Evolutionary conservation across 92 coral and sea anemone species (phyloP).

Genomic region (Porites lobata): DNA sequence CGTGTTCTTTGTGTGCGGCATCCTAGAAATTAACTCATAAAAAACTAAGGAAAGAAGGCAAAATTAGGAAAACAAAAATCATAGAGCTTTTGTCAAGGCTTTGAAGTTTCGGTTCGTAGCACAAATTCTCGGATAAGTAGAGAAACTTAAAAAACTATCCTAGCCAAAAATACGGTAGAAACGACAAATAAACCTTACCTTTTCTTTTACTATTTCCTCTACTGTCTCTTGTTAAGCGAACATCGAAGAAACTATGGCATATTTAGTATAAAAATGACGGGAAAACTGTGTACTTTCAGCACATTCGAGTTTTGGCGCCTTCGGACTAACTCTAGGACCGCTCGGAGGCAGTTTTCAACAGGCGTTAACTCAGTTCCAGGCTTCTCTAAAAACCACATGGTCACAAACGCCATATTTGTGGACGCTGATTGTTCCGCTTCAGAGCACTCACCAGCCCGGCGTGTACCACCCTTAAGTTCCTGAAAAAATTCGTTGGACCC

Average conservation of each 20-base stretch:
- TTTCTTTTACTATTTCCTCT: constrained; percentile 29
- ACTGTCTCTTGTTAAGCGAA: constrained; percentile 4
- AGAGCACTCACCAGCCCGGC: constrained; percentile 19
- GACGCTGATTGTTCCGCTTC: neutral
- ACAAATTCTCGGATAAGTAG: constrained; percentile 16
- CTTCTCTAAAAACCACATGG: constrained; percentile 8
- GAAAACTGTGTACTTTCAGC: constrained; percentile 21
- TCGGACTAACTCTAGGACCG: constrained; percentile 29
- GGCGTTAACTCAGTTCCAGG: constrained; percentile 32
- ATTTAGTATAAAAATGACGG: constrained; percentile 37
- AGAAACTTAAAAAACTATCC: constrained; percentile 5
- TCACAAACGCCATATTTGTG: constrained; percentile 27
- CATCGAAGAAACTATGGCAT: constrained; percentile 5
- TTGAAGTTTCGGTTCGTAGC: constrained; percentile 17
- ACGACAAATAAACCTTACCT: constrained; percentile 18
- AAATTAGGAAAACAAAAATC: constrained; percentile 51
- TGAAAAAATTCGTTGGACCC: constrained; percentile 22
- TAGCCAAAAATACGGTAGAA: neutral
- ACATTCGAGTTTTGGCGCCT: constrained; percentile 28
- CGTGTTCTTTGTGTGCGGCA: constrained; percentile 40
- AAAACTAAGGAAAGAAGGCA: constrained; percentile 20
- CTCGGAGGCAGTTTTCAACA: constrained; percentile 17
- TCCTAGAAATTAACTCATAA: neutral
- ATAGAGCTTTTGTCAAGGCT: constrained; percentile 33
- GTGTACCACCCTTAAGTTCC: constrained; percentile 45